A percentile compares a stretch with the other conserved stretches of the same genome.
These are phyloP conservation scores for Minunthozetes semirufus DNA, from an alignment of 2,888 invertebrate species.

Conservation along the genomic window DNA sequence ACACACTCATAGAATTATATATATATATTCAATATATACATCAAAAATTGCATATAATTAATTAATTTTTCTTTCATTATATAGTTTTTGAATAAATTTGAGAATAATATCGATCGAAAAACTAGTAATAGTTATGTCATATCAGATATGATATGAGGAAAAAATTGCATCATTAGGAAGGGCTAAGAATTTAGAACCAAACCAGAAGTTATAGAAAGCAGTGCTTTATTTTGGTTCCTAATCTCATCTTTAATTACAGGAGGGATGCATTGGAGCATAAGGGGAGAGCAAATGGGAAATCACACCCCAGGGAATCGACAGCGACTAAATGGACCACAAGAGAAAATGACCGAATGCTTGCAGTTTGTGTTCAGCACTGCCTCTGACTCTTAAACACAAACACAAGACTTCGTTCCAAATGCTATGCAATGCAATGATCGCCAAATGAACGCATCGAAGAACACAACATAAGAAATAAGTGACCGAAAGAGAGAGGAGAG, in stretches of 20 bases:
- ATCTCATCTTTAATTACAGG: slow-evolving; percentile 33
- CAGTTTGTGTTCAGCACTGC: neutral
- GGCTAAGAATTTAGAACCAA: neutral
- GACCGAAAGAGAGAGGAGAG: neutral
- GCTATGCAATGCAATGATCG: slow-evolving; percentile 22
- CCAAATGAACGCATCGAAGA: slow-evolving; percentile 27
- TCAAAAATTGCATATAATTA: slow-evolving; percentile 20
- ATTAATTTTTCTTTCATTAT: neutral
- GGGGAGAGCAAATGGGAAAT: slow-evolving; percentile 29
- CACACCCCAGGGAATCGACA: slow-evolving; percentile 26
- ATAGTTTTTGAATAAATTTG: neutral
- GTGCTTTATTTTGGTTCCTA: slow-evolving; percentile 2
- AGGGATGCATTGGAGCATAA: slow-evolving; percentile 25
- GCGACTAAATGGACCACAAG: slow-evolving; percentile 32
- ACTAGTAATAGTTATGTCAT: neutral
- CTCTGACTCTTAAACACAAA: neutral
- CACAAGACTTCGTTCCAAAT: neutral
- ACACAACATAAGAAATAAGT: slow-evolving; percentile 26
- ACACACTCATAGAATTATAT: too few relatives aligned
- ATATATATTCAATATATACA: neutral
- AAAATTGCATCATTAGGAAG: slow-evolving; percentile 21
- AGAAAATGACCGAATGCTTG: slow-evolving; percentile 21
- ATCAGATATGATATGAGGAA: slow-evolving; percentile 1
- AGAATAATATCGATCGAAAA: neutral
- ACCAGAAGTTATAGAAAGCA: neutral